These are phyloP conservation scores for Cyprinodon brontotheroides DNA, from an alignment of 2,113 vertebrate genomes.

Conservation along the genomic window DNA sequence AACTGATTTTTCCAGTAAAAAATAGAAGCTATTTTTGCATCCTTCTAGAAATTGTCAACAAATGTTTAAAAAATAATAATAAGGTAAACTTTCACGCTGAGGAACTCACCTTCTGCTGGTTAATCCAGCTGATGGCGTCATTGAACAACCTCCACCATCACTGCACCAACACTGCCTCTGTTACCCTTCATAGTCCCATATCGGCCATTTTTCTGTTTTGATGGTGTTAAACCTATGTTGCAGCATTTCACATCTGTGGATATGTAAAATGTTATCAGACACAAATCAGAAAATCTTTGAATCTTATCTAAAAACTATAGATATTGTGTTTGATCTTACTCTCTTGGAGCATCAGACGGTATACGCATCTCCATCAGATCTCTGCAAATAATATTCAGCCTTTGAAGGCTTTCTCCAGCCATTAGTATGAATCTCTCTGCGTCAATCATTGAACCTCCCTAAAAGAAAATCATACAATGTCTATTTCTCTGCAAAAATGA, in stretches of 20 bases:
- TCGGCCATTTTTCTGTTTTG: slow-evolving; percentile 37
- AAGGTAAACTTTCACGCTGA: not conserved
- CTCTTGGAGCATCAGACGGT: slow-evolving; percentile 81
- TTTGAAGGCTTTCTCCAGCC: slow-evolving; percentile 82
- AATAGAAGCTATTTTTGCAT: not conserved
- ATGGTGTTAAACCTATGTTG: slow-evolving; percentile 32
- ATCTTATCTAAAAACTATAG: not conserved
- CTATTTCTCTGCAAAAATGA: not conserved
- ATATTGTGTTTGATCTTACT: slow-evolving; percentile 65
- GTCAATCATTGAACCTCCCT: slow-evolving; percentile 62
- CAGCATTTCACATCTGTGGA: slow-evolving; percentile 49
- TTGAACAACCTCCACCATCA: slow-evolving; percentile 81
- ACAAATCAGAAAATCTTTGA: slow-evolving; percentile 3
- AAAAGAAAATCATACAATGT: slow-evolving; percentile 11
- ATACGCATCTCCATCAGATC: slow-evolving; percentile 85
- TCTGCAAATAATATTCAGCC: slow-evolving; percentile 76
- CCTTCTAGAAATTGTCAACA: not conserved
- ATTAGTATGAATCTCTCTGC: slow-evolving; percentile 79
- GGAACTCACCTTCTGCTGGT: slow-evolving; percentile 87
- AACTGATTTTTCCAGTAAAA: not conserved
- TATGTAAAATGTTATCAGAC: slow-evolving; percentile 13
- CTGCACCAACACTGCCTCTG: slow-evolving; percentile 77
- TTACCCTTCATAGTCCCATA: slow-evolving; percentile 65
- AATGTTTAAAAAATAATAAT: not conserved
- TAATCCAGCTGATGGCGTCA: slow-evolving; percentile 90